Percentiles rank a stretch among this genome's conserved stretches.
Conservation (phyloP, 2,888 invertebrate genomes). For the Glomeris marginata region DNA sequence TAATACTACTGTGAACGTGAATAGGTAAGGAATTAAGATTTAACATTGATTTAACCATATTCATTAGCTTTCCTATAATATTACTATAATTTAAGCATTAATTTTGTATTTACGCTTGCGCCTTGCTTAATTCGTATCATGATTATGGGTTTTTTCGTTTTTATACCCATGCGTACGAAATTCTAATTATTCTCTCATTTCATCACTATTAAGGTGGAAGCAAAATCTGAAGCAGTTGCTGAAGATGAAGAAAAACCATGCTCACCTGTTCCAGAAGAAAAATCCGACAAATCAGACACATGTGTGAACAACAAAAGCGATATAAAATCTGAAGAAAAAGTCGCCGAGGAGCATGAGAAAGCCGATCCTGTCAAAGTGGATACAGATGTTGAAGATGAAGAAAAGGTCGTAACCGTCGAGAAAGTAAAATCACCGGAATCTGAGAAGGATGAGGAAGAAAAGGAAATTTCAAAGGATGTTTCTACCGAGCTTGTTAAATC, state of each 20-base stretch:
- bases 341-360: constrained; percentile 21
- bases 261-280: constrained; percentile 8
- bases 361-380: constrained; percentile 5
- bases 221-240: constrained; percentile 6
- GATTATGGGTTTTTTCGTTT: too few relatives aligned
- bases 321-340: constrained; percentile 13
- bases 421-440: constrained; percentile 4
- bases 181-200: too few relatives aligned
- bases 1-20: too few relatives aligned
- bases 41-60: too few relatives aligned
- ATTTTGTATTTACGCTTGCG: too few relatives aligned
- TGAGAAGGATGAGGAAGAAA: constrained; percentile 18
- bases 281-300: not conserved
- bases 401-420: not conserved
- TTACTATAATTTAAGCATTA: too few relatives aligned
- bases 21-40: too few relatives aligned
- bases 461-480: constrained; percentile 15
- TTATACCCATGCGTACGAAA: too few relatives aligned
- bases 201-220: too few relatives aligned
- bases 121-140: too few relatives aligned
- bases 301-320: constrained; percentile 7
- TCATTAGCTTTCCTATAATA: too few relatives aligned
- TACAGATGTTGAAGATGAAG: constrained; percentile 5
- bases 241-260: constrained; percentile 9
- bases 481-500: constrained; percentile 24